phyloP scores from a whole-genome alignment of 1,140 invertebrate species.

The Reticulitermes speratus region DNA sequence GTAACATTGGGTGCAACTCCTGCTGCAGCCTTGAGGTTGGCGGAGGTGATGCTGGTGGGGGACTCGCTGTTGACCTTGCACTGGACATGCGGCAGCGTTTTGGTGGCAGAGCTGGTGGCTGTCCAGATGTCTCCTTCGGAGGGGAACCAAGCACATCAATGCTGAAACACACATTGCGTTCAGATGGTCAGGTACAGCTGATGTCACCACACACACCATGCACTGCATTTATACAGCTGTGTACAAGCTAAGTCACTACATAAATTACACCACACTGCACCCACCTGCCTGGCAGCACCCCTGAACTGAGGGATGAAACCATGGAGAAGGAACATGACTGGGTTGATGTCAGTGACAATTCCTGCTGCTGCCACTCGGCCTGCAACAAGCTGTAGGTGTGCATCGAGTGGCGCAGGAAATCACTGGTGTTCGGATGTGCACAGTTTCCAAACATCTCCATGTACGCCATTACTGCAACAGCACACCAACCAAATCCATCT shows the following conservation, averaged over 20 bases:
- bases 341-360: constrained; percentile 57
- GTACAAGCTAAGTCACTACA: too few species aligned
- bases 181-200: too few species aligned
- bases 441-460: constrained; percentile 94
- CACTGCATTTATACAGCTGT: too few species aligned
- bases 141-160: constrained; percentile 22
- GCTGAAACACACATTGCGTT: neutral
- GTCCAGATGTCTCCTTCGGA: constrained; percentile 20
- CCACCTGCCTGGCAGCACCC: constrained; percentile 15
- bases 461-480: constrained; percentile 84
- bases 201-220: too few species aligned
- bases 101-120: constrained; percentile 38
- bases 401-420: constrained; percentile 79
- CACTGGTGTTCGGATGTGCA: constrained; percentile 61
- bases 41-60: constrained; percentile 40
- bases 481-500: neutral
- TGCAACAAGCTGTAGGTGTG: constrained; percentile 74
- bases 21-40: neutral
- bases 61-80: constrained; percentile 49
- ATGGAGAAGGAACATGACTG: constrained; percentile 56
- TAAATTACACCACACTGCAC: neutral
- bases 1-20: neutral
- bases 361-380: constrained; percentile 63
- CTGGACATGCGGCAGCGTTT: constrained; percentile 57
- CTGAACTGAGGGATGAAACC: constrained; percentile 36